Base-by-base conservation (phyloP, 1,140 invertebrate genomes). In the Atta colombica region DNA sequence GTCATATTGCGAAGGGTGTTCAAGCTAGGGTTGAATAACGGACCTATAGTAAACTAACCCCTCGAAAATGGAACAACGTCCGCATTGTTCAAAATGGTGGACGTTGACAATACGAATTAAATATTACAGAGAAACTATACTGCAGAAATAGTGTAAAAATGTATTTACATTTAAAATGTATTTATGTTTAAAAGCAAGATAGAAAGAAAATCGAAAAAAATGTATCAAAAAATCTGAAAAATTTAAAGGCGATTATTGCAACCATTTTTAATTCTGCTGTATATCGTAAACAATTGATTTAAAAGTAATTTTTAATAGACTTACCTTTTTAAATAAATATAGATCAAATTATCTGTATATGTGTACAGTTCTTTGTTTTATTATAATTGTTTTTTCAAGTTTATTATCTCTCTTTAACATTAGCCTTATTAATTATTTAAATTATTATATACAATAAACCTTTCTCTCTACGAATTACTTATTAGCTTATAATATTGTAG, bases 31-130 rank as follows among this genome's bases (percentile, higher is more conserved):
- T 66, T 49, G 88, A 84, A 51, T 65, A 77, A 74, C 77, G 87
- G 77, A 91, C 84, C 89, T 85, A 90, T 53, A 74, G 74, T 92
- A 92, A 90, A 81, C 90, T 92, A 93, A 93, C 93, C 93, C 93
- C 90, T 87, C 89, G 90, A 94, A 94, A 93, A 88, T 92, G 90
- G 91, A 88, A 92, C 89, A 94, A 93, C 89, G 91, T 90, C 89
- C 84, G 71, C 39, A 74, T 87, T 65, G 81, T 87, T 91, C 89
- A 94, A 94, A 94, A 94, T 94, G 93, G 92, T 92, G 91, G 91
- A 87, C 60, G 31, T 85, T 85, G 49, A 78, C 51, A 84, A 78
- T 85, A 85, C 45, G 68, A 66, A 68, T 78, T 85, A 66, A 12
- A 45, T 66, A 71, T 45, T 18, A 53, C 4, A 68, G 35, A 68